Base-by-base conservation (phyloP, 2,797 vertebrate genomes). In the Alca torda region DNA sequence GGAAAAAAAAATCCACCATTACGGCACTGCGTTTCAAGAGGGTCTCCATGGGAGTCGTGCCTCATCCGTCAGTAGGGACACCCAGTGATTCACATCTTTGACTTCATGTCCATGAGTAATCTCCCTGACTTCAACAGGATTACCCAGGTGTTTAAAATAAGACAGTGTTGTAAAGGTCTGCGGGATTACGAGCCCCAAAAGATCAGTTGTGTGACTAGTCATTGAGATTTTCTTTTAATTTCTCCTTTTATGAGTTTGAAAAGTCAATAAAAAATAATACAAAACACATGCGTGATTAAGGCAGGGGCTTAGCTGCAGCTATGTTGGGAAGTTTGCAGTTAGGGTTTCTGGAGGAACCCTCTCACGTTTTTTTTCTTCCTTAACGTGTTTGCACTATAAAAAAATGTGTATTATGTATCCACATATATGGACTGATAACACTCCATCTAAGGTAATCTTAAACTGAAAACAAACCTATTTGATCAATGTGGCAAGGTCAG, bases 251-350 rank as follows among this genome's bases (percentile, higher is more conserved):
- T 87, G 78, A 90, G 81, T 93, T 93, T 89, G 91, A 95, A 94
- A 95, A 96, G 93, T 94, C 90, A 95, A 89, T 96, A 94, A 95
- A 91, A 92, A 95, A 43, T 96, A 96, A 96, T 51, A 46, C 92
- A 84, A 69, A 97, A 65, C 95, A 96, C 84, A 87, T 97, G 95
- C 53, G 13, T 75, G 89, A 83, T 94, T 87, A 93, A 95, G 90
- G 75, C 86, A 72, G 54, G 41, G 72, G 51, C 57, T 96, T 94
- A 92, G 81, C 78, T 95, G 81, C 64, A 84, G 80, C 88, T 82
- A 37, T 76, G 90, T 73, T 1, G 11, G 81, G 80, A 96, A 94
- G 86, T 91, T 96, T 20, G 7, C 67, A 51, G 78, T 90, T 87
- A 64, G 54, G 65, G 45, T 90, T 95, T 79, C 78, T 88, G 83